phyloP scores from a whole-genome alignment of 2,888 invertebrate genomes.

The Dyspetes luteomarginatus region DNA sequence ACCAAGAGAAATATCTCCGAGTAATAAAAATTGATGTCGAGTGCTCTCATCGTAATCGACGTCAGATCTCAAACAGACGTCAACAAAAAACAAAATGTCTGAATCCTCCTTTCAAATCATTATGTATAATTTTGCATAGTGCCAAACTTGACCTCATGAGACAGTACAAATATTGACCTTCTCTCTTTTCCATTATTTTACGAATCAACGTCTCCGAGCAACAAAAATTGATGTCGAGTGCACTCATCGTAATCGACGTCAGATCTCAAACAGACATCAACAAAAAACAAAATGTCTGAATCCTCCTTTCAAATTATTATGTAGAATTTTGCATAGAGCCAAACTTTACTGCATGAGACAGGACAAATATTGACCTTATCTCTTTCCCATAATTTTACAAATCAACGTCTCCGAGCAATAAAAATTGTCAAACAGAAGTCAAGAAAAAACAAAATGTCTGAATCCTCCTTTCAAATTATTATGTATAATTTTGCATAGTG shows the following conservation, averaged over 20 bases:
- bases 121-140: too few relatives aligned
- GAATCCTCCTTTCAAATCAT: too few relatives aligned
- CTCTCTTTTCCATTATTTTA: too few relatives aligned
- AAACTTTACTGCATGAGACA: too few relatives aligned
- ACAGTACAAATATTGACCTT: too few relatives aligned
- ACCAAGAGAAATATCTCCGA: background rate
- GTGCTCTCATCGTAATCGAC: background rate
- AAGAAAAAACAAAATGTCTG: background rate
- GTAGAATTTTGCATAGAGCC: too few relatives aligned
- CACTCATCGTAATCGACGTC: background rate
- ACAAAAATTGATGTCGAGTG: background rate
- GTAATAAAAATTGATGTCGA: background rate
- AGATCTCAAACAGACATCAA: background rate
- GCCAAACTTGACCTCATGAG: too few relatives aligned
- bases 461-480: too few relatives aligned
- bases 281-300: background rate
- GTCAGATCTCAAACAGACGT: background rate
- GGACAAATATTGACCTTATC: too few relatives aligned
- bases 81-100: background rate
- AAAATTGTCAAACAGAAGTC: background rate
- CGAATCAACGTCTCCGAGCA: background rate
- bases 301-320: too few relatives aligned
- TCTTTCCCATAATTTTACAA: too few relatives aligned
- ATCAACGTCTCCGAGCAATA: background rate
- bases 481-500: too few relatives aligned